Conservation (phyloP, 2,113 vertebrate genomes). For the Crypturellus undulatus region DNA sequence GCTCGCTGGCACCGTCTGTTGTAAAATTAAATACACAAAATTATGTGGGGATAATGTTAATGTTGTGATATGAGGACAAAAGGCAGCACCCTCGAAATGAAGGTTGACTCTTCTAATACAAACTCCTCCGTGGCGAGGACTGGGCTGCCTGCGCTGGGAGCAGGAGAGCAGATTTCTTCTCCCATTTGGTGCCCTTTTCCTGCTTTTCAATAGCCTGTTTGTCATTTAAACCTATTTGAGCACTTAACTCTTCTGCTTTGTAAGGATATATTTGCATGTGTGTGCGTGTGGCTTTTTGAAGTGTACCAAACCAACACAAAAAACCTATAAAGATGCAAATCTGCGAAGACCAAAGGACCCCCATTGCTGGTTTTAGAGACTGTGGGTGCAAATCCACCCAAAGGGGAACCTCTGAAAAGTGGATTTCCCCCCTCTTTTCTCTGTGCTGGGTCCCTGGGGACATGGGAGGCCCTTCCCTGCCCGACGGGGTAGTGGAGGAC, state of each 20-base stretch:
- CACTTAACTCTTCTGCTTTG: conserved; percentile 10
- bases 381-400: no score
- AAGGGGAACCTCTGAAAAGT: neutral
- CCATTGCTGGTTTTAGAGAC: neutral
- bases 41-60: conserved; percentile 45
- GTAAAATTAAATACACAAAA: conserved; percentile 70
- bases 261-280: neutral
- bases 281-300: neutral
- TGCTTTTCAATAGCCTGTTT: conserved; percentile 5
- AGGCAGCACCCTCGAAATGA: neutral
- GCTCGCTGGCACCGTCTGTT: conserved; percentile 40
- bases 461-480: neutral
- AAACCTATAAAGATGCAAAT: fast-evolving
- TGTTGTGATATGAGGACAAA: conserved; percentile 38
- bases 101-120: conserved; percentile 41
- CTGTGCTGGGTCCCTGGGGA: neutral
- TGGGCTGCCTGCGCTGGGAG: fast-evolving
- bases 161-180: conserved; percentile 19
- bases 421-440: neutral
- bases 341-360: neutral
- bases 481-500: neutral
- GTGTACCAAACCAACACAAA: fast-evolving
- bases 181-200: conserved; percentile 32
- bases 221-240: neutral
- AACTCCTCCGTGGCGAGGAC: conserved; percentile 13